Conservation (phyloP, 2,888 invertebrate genomes). For the Agonopterix arenella region DNA sequence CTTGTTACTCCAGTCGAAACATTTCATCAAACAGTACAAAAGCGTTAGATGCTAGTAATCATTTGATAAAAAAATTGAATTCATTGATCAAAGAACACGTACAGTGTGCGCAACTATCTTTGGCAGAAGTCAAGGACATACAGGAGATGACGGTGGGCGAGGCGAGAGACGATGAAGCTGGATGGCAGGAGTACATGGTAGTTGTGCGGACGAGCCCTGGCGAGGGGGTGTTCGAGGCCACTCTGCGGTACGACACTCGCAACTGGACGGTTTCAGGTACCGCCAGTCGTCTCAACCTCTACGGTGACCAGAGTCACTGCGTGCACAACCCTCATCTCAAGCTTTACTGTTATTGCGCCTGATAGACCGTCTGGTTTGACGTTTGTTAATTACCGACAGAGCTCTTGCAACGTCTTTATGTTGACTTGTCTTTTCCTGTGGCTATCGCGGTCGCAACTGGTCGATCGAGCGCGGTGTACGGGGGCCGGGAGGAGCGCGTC, state of each 20-base stretch:
- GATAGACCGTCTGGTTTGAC: too few species aligned
- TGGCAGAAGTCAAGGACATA: conserved; percentile 38
- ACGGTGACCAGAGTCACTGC: conserved; percentile 83
- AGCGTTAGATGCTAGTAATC: conserved; percentile 74
- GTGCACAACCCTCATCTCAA: conserved; percentile 78
- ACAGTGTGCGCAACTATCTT: conserved; percentile 77
- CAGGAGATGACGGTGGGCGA: conserved; percentile 74
- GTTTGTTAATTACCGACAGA: too few species aligned
- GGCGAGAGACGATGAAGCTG: conserved; percentile 18
- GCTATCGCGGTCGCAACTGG: too few species aligned
- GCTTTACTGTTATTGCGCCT: conserved; percentile 2
- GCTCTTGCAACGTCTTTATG: too few species aligned
- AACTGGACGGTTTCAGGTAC: conserved; percentile 75
- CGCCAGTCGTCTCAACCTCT: conserved; percentile 83
- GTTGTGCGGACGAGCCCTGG: conserved; percentile 78
- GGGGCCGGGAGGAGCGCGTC: too few species aligned
- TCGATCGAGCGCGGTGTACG: too few species aligned
- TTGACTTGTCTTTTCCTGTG: too few species aligned
- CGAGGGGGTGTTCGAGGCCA: conserved; percentile 83
- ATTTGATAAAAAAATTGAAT: conserved; percentile 80
- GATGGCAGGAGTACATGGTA: conserved; percentile 72
- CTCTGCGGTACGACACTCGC: conserved; percentile 54
- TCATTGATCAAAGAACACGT: conserved; percentile 68
- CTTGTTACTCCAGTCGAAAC: conserved; percentile 80
- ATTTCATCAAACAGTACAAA: conserved; percentile 61